Conservation (phyloP, 2,888 invertebrate species). For the Chorisops tibialis region DNA sequence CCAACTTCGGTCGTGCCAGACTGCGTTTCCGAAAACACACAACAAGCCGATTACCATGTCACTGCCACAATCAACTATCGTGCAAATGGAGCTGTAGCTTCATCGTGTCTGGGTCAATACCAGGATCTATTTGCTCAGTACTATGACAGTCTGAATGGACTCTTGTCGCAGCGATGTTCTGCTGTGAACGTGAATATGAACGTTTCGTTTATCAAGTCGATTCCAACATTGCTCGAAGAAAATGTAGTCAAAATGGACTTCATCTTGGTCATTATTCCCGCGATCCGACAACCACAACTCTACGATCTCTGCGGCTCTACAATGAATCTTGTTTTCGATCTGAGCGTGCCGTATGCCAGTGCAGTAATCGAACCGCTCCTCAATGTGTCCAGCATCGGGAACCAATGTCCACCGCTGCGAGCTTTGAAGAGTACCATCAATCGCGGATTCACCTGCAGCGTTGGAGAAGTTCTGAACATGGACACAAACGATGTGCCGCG, state of each 20-base stretch:
- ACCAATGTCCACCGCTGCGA: slow-evolving; percentile 86
- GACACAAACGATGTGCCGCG: slow-evolving; percentile 87
- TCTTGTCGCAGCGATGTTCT: slow-evolving; percentile 88
- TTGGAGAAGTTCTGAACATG: slow-evolving; percentile 92
- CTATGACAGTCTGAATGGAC: slow-evolving; percentile 71
- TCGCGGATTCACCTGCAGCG: slow-evolving; percentile 88
- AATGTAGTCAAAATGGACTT: slow-evolving; percentile 89
- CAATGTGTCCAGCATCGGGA: slow-evolving; percentile 85
- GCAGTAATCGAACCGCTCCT: slow-evolving; percentile 83
- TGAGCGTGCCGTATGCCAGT: slow-evolving; percentile 89
- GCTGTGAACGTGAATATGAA: slow-evolving; percentile 93
- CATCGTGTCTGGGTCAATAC: slow-evolving; percentile 79
- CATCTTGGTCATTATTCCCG: slow-evolving; percentile 80
- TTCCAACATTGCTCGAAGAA: slow-evolving; percentile 76
- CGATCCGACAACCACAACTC: slow-evolving; percentile 83
- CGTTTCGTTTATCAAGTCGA: slow-evolving; percentile 81
- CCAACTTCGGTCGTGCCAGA: slow-evolving; percentile 90
- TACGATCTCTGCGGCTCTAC: slow-evolving; percentile 95
- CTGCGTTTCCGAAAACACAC: slow-evolving; percentile 92
- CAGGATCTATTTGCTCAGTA: slow-evolving; percentile 78
- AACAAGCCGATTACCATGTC: slow-evolving; percentile 92
- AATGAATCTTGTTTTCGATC: slow-evolving; percentile 86
- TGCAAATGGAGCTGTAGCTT: slow-evolving; percentile 85
- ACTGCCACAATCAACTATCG: slow-evolving; percentile 81
- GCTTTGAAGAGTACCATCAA: slow-evolving; percentile 80